Base-by-base conservation (phyloP, 2,888 invertebrate species). In the Merodon equestris region DNA sequence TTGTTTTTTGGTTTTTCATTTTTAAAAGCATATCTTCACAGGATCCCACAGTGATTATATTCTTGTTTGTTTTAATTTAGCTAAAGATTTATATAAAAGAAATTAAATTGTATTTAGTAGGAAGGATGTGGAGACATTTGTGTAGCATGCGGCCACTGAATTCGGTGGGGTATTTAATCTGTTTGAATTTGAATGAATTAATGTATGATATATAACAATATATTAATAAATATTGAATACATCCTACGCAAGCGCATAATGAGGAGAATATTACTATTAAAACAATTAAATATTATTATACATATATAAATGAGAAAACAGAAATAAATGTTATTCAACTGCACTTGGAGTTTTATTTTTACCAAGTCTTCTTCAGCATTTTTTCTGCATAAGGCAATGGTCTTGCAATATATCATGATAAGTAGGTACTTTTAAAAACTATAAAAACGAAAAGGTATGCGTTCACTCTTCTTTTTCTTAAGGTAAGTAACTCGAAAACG, bases 251-350 rank as follows among this genome's bases (percentile, higher is more conserved):
- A 67, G 38, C 56, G 45, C 27, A 72, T 61, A 48, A 48, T 18
- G 17, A n/a, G 40, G 15, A 61, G 27, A 70, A 60, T 48, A 48
- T 70, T 19, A 56, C 53, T 53, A 64, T 58, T 58, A 45, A 66
- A 50, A 61, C 50, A 48, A 60, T 50, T 64, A 63, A 50, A 18
- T n/a, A 54, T 45, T 36, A 56, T 40, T 40, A 66, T 42, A 58
- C 40, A 44, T 12, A 56, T 27, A 19, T 14, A 15, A 45, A 34
- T 12, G 67, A 64, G 51, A 68, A 42, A 61, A 15, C 53, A 10
- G 17, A 67, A 77, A 77, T 77, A 67, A 68, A 73, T 77, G 77
- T 77, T 77, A 77, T 63, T 67, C 73, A 73, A 68, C 58, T 48
- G 64, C 12, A 34, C 17, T 27, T 7, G 27, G 27, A 4, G 2